phyloP scores from a whole-genome alignment of 1,140 invertebrate genomes.

The Phthorimaea operculella region DNA sequence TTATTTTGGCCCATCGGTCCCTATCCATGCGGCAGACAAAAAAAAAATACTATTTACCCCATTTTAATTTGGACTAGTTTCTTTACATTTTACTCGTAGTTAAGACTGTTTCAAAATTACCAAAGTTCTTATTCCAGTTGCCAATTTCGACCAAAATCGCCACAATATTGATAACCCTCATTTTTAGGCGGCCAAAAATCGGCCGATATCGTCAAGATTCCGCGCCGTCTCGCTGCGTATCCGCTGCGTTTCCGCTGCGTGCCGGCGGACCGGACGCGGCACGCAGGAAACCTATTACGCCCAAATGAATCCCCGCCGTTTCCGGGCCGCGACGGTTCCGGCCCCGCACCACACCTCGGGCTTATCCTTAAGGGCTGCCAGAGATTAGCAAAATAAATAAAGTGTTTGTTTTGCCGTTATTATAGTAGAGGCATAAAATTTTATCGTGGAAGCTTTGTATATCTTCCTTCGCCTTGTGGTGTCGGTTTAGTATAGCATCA shows the following conservation, averaged over 20 bases:
- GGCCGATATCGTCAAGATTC: neutral
- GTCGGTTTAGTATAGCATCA: no score
- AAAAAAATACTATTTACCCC: no score
- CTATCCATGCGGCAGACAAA: no score
- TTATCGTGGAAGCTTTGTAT: no score
- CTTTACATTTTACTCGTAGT: no score
- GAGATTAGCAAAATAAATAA: neutral
- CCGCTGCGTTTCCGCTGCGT: conserved; percentile 51
- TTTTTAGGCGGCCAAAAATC: no score
- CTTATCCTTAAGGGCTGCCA: conserved; percentile 35
- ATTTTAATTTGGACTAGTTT: no score
- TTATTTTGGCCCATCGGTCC: no score
- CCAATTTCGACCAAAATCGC: neutral
- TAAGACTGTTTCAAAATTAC: no score
- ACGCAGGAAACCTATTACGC: conserved; percentile 65
- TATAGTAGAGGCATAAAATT: no score
- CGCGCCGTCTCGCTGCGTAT: neutral
- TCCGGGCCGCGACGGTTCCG: conserved; percentile 61
- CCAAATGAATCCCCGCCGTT: conserved; percentile 65
- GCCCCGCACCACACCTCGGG: conserved; percentile 41
- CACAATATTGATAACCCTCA: neutral
- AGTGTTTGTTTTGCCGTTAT: no score
- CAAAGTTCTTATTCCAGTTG: neutral
- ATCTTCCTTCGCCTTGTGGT: no score
- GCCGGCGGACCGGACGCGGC: conserved; percentile 46